These are phyloP conservation scores for Seladonia tumulorum DNA, from an alignment of 2,888 invertebrate genomes.

Conservation along the genomic window DNA sequence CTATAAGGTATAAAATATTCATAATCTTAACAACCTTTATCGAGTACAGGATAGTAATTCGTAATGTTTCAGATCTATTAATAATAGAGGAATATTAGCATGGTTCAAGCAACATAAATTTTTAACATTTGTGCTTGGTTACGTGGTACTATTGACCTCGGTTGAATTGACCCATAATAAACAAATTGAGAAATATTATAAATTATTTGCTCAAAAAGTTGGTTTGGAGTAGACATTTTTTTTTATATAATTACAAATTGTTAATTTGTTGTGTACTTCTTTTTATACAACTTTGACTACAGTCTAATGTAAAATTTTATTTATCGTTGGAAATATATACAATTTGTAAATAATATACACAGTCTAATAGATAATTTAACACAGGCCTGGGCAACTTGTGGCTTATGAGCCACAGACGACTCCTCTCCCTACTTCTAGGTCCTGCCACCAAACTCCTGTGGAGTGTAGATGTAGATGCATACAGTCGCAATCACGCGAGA, in stretches of 20 bases:
- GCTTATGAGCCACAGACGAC: no score
- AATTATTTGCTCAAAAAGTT: conserved; percentile 84
- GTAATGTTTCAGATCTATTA: conserved; percentile 70
- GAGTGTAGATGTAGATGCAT: no score
- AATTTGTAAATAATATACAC: conserved; percentile 53
- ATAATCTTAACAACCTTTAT: not conserved
- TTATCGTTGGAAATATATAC: conserved; percentile 45
- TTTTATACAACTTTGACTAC: conserved; percentile 46
- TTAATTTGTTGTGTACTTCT: conserved; percentile 23
- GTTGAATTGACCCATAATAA: conserved; percentile 88
- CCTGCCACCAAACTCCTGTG: no score
- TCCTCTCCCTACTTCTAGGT: no score
- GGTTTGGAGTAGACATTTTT: conserved; percentile 74
- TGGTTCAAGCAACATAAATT: conserved; percentile 88
- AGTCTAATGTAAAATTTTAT: conserved; percentile 42
- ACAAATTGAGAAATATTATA: conserved; percentile 87
- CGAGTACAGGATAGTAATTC: not conserved
- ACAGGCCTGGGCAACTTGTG: no score
- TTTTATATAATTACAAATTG: conserved; percentile 25
- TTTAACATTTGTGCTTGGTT: conserved; percentile 87
- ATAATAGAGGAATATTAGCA: conserved; percentile 75
- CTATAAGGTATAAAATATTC: conserved; percentile 66
- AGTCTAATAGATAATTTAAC: conserved; percentile 41
- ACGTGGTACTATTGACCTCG: conserved; percentile 87
- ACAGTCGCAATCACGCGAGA: no score